Base-by-base conservation (phyloP, 1,140 invertebrate species). In the Limonius californicus region DNA sequence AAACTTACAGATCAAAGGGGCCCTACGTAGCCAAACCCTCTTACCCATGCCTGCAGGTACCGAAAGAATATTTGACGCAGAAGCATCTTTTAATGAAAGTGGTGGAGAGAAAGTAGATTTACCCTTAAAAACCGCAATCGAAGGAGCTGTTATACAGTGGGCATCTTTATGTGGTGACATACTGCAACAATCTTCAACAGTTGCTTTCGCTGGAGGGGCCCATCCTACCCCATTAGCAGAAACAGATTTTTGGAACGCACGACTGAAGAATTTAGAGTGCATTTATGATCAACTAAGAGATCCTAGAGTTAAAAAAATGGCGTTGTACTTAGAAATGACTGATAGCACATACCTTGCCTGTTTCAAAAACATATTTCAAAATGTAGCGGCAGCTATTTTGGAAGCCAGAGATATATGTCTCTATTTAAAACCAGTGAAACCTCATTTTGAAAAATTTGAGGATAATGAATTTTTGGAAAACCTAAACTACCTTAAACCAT, bases 131-230 rank as follows among this genome's bases (percentile, higher is more conserved):
- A 86, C 84, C 1, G 84, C 89, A 42, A 87, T 92, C 55, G 91
- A 95, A 77, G 84, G 84, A 20, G 84, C 88, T n/a, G 81, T 93
- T 1, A 90, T 90, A 64, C 90, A 91, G 73, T 95, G 92, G 92
- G 82, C 85, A 0, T 82, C 83, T 60, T 87, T 90, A 73, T 87
- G 92, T 16, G 84, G 85, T 57, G 88, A 92, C 72, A 81, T 92
- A 11, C 76, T 93, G n/a, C 83, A 86, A 66, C 85, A 90, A 73
- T 86, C 89, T 70, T 89, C 88, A 0, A 81, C 83, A 15, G 76
- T 85, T 50, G 80, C 83, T 8, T 76, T 76, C 43, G 72, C 70
- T 32, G 65, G 66, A 11, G 69, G 65, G 16, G 64, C 65, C 19
- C 43, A 90, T 76, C 89, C 91, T 0, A 74, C 85, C 15, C 91